phyloP scores from a whole-genome alignment of 2,888 invertebrate species.

The Beris morrisii region DNA sequence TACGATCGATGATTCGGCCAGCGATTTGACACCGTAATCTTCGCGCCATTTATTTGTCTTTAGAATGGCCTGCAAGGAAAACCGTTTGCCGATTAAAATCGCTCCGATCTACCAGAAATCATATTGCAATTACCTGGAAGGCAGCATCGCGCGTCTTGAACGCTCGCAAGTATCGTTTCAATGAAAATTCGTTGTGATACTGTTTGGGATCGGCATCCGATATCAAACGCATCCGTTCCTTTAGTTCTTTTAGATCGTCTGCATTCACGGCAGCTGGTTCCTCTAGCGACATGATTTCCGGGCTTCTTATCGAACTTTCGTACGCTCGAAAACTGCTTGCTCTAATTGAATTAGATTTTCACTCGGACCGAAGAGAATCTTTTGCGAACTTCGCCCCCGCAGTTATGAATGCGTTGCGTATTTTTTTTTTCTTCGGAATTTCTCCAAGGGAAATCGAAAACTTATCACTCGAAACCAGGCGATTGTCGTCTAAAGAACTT shows the following conservation, averaged over 20 bases:
- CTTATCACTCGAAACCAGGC: no score
- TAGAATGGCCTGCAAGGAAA: constrained; percentile 64
- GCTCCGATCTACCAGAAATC: neutral
- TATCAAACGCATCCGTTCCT: constrained; percentile 72
- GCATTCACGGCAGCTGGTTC: constrained; percentile 61
- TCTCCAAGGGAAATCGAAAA: no score
- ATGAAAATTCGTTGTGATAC: constrained; percentile 74
- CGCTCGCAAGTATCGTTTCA: constrained; percentile 71
- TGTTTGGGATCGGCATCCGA: constrained; percentile 72
- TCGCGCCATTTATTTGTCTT: constrained; percentile 80
- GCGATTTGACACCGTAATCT: constrained; percentile 68
- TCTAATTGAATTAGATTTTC: constrained; percentile 15
- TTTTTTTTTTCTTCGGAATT: no score
- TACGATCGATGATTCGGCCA: constrained; percentile 59
- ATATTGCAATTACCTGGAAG: constrained; percentile 64
- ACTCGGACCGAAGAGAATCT: neutral
- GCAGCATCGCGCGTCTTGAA: constrained; percentile 74
- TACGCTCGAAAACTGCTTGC: neutral
- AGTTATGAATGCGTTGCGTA: no score
- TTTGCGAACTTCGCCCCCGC: constrained; percentile 17
- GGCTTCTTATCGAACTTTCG: neutral
- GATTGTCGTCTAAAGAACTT: no score
- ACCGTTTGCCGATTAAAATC: constrained; percentile 10
- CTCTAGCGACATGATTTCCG: constrained; percentile 50
- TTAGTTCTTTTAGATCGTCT: constrained; percentile 66